phyloP scores from a whole-genome alignment of 2,888 invertebrate genomes.

The Tinea semifulvella region DNA sequence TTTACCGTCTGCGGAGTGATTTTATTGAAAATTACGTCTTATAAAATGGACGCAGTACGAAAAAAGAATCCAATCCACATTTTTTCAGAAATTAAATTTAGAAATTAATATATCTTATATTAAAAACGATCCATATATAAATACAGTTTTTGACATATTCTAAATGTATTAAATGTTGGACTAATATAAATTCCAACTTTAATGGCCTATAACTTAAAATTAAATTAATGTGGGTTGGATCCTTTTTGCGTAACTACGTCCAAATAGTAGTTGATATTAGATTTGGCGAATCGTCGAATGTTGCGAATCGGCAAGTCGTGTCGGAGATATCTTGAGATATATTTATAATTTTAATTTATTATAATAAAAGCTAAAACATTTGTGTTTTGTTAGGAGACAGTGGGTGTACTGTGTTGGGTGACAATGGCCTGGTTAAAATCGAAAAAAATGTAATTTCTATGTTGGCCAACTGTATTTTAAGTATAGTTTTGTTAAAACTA shows the following conservation, averaged over 20 bases:
- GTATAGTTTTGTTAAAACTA: slow-evolving; percentile 61
- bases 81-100: too few relatives aligned
- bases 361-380: not conserved
- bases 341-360: not conserved
- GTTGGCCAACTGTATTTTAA: too few relatives aligned
- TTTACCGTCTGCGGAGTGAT: slow-evolving; percentile 61
- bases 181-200: too few relatives aligned
- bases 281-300: not conserved
- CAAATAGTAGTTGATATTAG: slow-evolving; percentile 13
- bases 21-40: slow-evolving; percentile 38
- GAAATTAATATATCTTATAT: too few relatives aligned
- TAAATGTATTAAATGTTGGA: not conserved
- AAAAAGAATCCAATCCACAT: slow-evolving; percentile 33
- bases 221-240: too few relatives aligned
- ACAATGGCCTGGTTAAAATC: too few relatives aligned
- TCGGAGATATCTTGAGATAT: slow-evolving; percentile 2
- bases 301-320: not conserved
- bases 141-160: slow-evolving; percentile 21
- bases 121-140: too few relatives aligned
- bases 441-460: too few relatives aligned
- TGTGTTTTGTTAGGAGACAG: not conserved
- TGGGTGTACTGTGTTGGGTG: slow-evolving; percentile 1
- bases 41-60: slow-evolving; percentile 49
- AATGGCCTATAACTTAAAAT: too few relatives aligned
- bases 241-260: too few relatives aligned